These are phyloP conservation scores for Phaonia tiefii DNA, from an alignment of 2,888 invertebrate genomes.

Conservation along the genomic window DNA sequence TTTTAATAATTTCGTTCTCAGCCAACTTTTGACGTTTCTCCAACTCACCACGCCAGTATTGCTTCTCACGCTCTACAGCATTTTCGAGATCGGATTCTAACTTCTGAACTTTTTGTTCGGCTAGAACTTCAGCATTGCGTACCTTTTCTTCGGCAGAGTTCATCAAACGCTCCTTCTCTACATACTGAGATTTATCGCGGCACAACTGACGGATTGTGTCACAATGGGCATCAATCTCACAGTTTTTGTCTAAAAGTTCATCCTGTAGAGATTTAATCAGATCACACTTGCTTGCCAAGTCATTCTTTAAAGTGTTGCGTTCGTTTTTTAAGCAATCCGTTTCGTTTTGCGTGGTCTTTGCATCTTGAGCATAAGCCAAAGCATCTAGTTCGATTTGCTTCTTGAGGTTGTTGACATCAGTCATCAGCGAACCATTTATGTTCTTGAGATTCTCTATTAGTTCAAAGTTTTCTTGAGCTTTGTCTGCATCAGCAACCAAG, in stretches of 20 bases:
- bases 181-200: conserved; percentile 75
- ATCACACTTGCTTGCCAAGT: conserved; percentile 78
- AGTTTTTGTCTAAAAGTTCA: conserved; percentile 78
- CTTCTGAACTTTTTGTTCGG: conserved; percentile 80
- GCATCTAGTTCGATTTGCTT: conserved; percentile 78
- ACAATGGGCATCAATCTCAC: conserved; percentile 78
- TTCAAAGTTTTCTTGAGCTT: conserved; percentile 70
- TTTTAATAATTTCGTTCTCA: conserved; percentile 82
- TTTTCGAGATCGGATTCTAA: conserved; percentile 80
- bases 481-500: conserved; percentile 71
- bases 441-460: conserved; percentile 73
- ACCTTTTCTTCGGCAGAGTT: conserved; percentile 79
- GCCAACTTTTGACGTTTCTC: conserved; percentile 82
- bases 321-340: conserved; percentile 77
- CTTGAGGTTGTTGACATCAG: conserved; percentile 74
- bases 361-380: conserved; percentile 76
- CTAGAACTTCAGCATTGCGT: conserved; percentile 78
- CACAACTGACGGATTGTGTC: conserved; percentile 77
- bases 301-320: conserved; percentile 77
- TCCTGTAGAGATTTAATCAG: conserved; percentile 78
- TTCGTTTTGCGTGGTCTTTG: conserved; percentile 75
- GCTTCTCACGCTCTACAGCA: conserved; percentile 80
- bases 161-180: conserved; percentile 78
- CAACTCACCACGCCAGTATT: conserved; percentile 81
- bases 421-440: conserved; percentile 74